A percentile compares a stretch with the other conserved stretches of the same genome.
Conservation (phyloP, 2,888 invertebrate genomes). For the Lepidochrysops patricia region DNA sequence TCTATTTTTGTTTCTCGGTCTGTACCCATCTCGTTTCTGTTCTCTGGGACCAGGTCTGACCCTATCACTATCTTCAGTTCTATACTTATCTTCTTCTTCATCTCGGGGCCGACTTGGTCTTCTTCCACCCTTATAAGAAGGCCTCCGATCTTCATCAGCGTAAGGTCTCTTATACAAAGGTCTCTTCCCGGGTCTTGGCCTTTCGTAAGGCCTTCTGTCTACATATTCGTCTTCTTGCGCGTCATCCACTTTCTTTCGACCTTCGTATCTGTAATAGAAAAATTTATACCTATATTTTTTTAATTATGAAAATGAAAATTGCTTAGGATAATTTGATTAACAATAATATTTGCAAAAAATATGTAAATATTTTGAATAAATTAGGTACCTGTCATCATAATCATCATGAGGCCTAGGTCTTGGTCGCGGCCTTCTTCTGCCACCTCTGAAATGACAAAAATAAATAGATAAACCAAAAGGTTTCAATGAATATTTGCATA, state of each 20-base stretch:
- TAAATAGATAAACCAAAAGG: too few species aligned
- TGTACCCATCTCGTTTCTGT: conserved; percentile 26
- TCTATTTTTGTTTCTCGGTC: conserved; percentile 34
- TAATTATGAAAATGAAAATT: too few species aligned
- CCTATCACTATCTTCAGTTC: conserved; percentile 31
- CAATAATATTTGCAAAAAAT: too few species aligned
- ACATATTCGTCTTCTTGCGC: conserved; percentile 52
- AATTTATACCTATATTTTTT: too few species aligned
- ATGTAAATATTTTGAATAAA: too few species aligned
- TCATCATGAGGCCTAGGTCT: conserved; percentile 78
- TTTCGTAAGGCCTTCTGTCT: conserved; percentile 51
- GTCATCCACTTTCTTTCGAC: conserved; percentile 65
- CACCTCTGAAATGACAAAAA: conserved; percentile 39
- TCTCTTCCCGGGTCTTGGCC: conserved; percentile 49
- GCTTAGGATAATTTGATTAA: too few species aligned
- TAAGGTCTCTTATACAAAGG: conserved; percentile 42
- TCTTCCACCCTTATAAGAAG: conserved; percentile 34
- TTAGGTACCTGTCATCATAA: conserved; percentile 77
- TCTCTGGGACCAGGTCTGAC: conserved; percentile 28
- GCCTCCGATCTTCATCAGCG: conserved; percentile 49
- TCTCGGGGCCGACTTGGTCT: conserved; percentile 42
- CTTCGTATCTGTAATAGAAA: conserved; percentile 52
- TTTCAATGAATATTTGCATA: too few species aligned
- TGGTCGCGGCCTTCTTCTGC: conserved; percentile 68
- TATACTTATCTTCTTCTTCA: conserved; percentile 31